Base-by-base conservation (phyloP, 2,888 invertebrate species). In the Synanthedon tipuliformis region DNA sequence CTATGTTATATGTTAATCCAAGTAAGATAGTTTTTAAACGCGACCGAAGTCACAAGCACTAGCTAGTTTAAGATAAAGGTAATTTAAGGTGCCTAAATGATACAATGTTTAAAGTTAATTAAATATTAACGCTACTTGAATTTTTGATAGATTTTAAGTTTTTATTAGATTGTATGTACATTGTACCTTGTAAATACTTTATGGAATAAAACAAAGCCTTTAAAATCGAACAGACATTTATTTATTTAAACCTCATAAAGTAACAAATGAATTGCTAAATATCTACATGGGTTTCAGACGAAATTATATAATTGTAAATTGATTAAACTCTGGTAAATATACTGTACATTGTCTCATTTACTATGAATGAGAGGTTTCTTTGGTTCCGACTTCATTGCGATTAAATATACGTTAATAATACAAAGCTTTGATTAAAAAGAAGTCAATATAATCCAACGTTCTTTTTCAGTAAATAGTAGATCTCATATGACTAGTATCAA, bases 161-260 rank as follows among this genome's bases (percentile, higher is more conserved):
- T 52, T 50, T 52, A 13, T 3, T 16, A 49, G 56, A 51, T 48
- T 55, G 50, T 45, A 48, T 53, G 48, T 34, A 34, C 34, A 34
- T 34, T 34, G 7, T 34, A 34, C 34, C 52, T 52, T 54, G 48
- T 53, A 51, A 53, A 49, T 41, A 52, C 54, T 53, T 16, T 53
- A 50, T 52, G 23, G 56, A 56, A 54, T 54, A 54, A 62, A 72
- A 73, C 70, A 69, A 77, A 72, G 72, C 51, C 59, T 56, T 55
- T 55, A 53, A n/a, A 34, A 57, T 65, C 73, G 78, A 85, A 86
- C 85, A 83, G 78, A 86, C 85, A 86, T 86, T 86, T 86, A 87
- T 34, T 34, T 34, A 34, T 85, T 86, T 79, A 82, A 82, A 83
- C 76, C 71, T 83, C 78, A 78, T 73, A 78, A 81, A 79, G 77